A percentile compares a stretch with the other conserved stretches of the same genome.
These are phyloP conservation scores for Bagarius yarrelli DNA, from an alignment of 2,113 vertebrate species.

Conservation along the genomic window DNA sequence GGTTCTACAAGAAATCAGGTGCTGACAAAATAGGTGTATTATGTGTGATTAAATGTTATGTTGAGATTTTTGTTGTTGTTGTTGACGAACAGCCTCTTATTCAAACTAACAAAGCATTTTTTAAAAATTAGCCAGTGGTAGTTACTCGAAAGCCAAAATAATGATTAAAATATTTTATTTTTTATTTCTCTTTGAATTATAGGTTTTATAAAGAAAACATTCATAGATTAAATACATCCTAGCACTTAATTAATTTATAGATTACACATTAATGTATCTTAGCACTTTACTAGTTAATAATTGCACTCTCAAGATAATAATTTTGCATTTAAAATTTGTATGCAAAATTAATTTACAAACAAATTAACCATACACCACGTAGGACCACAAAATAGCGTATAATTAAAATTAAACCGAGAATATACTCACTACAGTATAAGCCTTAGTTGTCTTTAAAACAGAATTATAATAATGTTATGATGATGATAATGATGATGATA, in stretches of 20 bases:
- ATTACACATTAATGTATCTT: neutral
- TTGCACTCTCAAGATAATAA: neutral
- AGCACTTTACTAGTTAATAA: neutral
- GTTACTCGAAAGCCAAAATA: neutral
- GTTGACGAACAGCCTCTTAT: neutral
- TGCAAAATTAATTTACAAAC: neutral
- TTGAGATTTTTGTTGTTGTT: neutral
- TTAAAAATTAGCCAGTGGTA: neutral
- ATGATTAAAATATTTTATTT: neutral
- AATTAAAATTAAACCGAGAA: conserved; percentile 18
- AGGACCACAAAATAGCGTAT: neutral
- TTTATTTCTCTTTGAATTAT: neutral
- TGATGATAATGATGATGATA: neutral
- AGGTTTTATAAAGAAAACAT: too few relatives aligned
- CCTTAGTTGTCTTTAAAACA: conserved; percentile 3
- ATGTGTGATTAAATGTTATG: neutral
- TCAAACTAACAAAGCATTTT: neutral
- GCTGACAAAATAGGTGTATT: neutral
- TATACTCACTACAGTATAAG: conserved; percentile 8
- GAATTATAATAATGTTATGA: neutral
- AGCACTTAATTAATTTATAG: neutral
- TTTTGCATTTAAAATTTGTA: neutral
- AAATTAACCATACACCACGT: neutral
- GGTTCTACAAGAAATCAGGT: neutral
- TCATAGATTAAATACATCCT: too few relatives aligned